phyloP scores from a whole-genome alignment of 2,797 vertebrate genomes.

The Parauchenoglanis ngamensis region DNA sequence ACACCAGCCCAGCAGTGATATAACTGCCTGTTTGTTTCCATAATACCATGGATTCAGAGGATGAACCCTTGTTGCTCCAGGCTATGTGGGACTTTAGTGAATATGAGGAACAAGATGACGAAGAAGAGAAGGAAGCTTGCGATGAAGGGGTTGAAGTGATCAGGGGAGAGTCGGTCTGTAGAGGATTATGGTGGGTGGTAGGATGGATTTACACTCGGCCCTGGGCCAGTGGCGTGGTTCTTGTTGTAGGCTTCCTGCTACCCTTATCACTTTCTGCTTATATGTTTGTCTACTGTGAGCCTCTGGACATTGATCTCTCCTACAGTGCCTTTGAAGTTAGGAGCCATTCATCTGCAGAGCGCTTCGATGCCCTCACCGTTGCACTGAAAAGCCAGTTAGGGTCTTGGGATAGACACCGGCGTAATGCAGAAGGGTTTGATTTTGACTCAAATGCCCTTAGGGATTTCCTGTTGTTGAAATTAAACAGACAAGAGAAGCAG shows the following conservation, averaged over 20 bases:
- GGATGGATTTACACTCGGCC: conserved; percentile 91
- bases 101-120: conserved; percentile 70
- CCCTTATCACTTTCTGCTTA: conserved; percentile 83
- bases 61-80: conserved; percentile 89
- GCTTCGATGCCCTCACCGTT: conserved; percentile 89
- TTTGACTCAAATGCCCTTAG: conserved; percentile 81
- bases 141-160: conserved; percentile 64
- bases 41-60: conserved; percentile 86
- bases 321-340: conserved; percentile 98
- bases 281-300: conserved; percentile 93
- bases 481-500: conserved; percentile 71
- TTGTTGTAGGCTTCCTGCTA: conserved; percentile 84
- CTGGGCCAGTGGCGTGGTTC: conserved; percentile 80
- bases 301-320: conserved; percentile 96
- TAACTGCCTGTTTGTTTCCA: conserved; percentile 56
- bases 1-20: conserved; percentile 33
- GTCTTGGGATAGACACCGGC: conserved; percentile 89
- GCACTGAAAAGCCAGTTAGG: conserved; percentile 94
- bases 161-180: conserved; percentile 57
- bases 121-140: conserved; percentile 70
- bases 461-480: conserved; percentile 83
- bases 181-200: conserved; percentile 83
- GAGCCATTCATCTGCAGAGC: conserved; percentile 93
- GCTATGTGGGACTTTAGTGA: conserved; percentile 80
- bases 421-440: conserved; percentile 79